Evolutionary conservation across 23 tunicate species (phyloP).

Genomic region (Clavelina lepadiformis): DNA sequence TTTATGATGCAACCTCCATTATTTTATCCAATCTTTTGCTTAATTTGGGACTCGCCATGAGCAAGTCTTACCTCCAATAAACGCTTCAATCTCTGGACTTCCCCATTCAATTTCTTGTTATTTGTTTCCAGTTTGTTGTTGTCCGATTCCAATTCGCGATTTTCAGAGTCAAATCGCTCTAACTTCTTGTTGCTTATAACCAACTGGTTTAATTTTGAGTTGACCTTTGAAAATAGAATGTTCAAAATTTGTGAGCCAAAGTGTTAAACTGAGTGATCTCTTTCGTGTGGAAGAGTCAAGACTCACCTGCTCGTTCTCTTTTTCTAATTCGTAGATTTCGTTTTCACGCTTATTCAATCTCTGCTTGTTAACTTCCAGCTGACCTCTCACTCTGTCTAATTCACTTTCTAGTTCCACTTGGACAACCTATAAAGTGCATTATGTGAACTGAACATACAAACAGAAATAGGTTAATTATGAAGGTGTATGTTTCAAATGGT

Average conservation of each 20-base stretch:
- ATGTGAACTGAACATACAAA: neutral
- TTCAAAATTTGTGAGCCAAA: neutral
- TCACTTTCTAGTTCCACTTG: conserved; percentile 90
- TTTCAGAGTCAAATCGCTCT: conserved; percentile 43
- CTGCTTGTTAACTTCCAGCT: conserved; percentile 54
- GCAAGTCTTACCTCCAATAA: conserved; percentile 55
- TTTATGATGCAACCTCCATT: no score
- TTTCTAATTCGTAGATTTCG: conserved; percentile 67
- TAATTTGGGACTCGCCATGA: no score
- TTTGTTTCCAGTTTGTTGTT: conserved; percentile 21
- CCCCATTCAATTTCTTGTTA: conserved; percentile 44
- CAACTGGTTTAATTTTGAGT: conserved; percentile 43
- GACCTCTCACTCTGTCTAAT: conserved; percentile 71
- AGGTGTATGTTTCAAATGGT: neutral
- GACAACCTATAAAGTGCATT: conserved; percentile 29
- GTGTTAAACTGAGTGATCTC: neutral
- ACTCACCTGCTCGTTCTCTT: conserved; percentile 66
- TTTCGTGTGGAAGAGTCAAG: neutral
- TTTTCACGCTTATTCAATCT: conserved; percentile 34
- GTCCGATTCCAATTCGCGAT: conserved; percentile 36
- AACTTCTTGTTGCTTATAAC: conserved; percentile 39
- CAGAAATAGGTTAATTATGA: neutral
- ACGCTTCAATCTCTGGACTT: conserved; percentile 36
- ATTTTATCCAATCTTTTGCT: no score
- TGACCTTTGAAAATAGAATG: conserved; percentile 15